Evolutionary conservation across 2,113 vertebrate species (phyloP).

Genomic region (Campylomormyrus tamandua): DNA sequence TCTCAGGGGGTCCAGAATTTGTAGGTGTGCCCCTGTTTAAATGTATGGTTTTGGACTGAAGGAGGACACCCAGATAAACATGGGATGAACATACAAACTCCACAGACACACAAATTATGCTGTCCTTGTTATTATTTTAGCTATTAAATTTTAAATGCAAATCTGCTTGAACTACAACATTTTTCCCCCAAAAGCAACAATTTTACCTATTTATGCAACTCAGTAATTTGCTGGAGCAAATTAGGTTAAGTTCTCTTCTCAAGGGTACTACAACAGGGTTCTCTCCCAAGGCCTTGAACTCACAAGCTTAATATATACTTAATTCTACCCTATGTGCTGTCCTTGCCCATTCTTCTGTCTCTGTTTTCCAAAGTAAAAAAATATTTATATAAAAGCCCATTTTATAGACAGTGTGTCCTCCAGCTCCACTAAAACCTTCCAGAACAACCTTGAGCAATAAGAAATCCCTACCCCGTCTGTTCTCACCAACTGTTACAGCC

Average conservation of each 20-base stretch:
- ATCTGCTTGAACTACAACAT: background rate
- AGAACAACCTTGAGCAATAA: background rate
- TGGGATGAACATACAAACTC: background rate
- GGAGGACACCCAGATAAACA: background rate
- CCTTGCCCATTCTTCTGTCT: background rate
- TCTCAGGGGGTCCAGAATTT: background rate
- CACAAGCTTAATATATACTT: background rate
- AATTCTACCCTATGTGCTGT: background rate
- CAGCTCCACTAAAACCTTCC: background rate
- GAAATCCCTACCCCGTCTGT: background rate
- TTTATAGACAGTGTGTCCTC: slow-evolving; percentile 9
- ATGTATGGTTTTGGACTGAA: background rate
- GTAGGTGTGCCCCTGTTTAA: background rate
- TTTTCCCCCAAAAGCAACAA: background rate
- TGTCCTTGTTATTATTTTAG: background rate
- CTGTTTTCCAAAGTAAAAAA: slow-evolving; percentile 3
- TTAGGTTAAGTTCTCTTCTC: background rate
- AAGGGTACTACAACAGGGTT: background rate
- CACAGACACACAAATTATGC: background rate
- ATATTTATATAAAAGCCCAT: slow-evolving; percentile 9
- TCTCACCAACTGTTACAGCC: slow-evolving; percentile 1
- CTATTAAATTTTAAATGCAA: background rate
- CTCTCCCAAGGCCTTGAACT: background rate
- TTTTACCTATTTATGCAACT: background rate
- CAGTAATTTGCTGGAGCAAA: background rate